These are phyloP conservation scores for Tetanocera ferruginea DNA, from an alignment of 2,888 invertebrate genomes.

Conservation along the genomic window DNA sequence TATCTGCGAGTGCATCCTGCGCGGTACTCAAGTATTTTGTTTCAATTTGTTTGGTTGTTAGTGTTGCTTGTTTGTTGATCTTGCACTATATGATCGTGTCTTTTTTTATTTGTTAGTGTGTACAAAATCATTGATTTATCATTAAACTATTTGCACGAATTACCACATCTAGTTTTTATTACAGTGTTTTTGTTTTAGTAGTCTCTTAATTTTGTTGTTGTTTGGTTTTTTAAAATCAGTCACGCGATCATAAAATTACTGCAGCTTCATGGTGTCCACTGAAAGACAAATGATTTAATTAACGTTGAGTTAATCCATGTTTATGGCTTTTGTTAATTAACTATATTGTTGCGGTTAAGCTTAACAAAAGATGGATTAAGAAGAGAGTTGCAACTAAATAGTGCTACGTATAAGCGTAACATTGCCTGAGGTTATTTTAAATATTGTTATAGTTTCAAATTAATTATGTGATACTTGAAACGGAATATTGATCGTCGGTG, in stretches of 20 bases:
- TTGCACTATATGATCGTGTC: slow-evolving; percentile 32
- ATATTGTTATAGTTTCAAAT: no score
- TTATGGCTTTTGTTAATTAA: slow-evolving; percentile 63
- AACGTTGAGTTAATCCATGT: slow-evolving; percentile 65
- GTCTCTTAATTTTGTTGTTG: not conserved
- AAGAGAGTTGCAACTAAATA: no score
- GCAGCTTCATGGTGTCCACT: slow-evolving; percentile 32
- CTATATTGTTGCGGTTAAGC: no score
- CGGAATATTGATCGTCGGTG: no score
- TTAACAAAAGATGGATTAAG: no score
- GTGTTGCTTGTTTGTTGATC: slow-evolving; percentile 48
- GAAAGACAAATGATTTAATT: slow-evolving; percentile 66
- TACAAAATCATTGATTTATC: slow-evolving; percentile 59
- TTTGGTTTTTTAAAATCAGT: slow-evolving; percentile 56
- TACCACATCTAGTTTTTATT: slow-evolving; percentile 31
- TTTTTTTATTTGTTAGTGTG: not conserved
- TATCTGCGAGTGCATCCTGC: slow-evolving; percentile 47
- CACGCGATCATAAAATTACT: slow-evolving; percentile 55
- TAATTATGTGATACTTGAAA: no score
- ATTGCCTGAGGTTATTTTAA: no score
- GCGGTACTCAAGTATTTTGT: slow-evolving; percentile 65
- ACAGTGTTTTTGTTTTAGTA: slow-evolving; percentile 1
- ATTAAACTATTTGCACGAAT: slow-evolving; percentile 64
- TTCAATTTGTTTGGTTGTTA: slow-evolving; percentile 68
- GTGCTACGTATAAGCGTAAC: no score